Conservation (phyloP, 2,113 vertebrate species). For the Bucco capensis region DNA sequence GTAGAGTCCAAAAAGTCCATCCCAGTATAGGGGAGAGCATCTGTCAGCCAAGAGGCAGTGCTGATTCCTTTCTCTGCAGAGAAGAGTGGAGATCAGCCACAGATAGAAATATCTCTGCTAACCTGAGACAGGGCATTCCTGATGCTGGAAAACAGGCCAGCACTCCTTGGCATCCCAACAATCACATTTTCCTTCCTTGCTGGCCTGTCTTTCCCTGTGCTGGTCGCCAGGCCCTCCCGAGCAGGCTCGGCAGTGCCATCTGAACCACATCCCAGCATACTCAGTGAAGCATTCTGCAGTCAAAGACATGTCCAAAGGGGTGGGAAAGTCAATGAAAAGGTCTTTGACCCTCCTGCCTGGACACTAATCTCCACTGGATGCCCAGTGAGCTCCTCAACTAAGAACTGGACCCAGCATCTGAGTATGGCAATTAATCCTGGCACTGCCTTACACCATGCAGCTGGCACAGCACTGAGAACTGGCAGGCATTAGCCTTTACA, state of each 20-base stretch:
- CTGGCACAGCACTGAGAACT: background rate
- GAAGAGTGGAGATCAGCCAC: background rate
- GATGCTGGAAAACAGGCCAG: background rate
- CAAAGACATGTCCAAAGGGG: background rate
- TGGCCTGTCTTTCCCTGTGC: background rate
- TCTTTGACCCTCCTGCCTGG: background rate
- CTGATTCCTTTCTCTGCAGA: background rate
- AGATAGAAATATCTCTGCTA: background rate
- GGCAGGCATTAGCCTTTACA: background rate
- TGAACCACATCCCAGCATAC: background rate
- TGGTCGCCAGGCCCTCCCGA: background rate
- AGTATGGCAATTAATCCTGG: background rate
- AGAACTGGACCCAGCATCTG: background rate
- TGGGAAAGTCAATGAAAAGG: background rate
- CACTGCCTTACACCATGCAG: background rate
- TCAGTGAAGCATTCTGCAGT: background rate
- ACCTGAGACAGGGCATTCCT: background rate
- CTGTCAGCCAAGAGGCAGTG: background rate
- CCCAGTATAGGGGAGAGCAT: background rate
- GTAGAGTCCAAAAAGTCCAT: accelerated
- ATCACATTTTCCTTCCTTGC: background rate
- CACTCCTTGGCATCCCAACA: background rate
- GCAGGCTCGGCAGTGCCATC: background rate
- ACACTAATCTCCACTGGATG: background rate
- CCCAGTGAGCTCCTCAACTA: background rate